A percentile compares a stretch with the other conserved stretches of the same genome.
These are phyloP conservation scores for Sphecodes monilicornis DNA, from an alignment of 2,888 invertebrate genomes.

Conservation along the genomic window DNA sequence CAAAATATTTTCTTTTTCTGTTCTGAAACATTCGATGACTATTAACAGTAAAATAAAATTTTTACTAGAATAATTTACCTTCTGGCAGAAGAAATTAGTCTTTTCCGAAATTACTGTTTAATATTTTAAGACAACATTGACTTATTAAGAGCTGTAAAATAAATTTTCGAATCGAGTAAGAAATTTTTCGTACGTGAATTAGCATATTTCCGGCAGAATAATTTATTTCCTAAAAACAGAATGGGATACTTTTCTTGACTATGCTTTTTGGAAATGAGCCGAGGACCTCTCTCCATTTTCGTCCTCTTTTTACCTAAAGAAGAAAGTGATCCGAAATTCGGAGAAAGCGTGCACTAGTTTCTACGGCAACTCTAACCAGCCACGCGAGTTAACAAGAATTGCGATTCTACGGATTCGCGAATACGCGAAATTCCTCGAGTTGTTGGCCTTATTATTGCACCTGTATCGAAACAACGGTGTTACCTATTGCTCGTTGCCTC, in stretches of 20 bases:
- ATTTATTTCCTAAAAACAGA: neutral
- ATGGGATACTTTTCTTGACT: neutral
- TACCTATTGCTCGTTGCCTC: neutral
- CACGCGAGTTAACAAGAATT: neutral
- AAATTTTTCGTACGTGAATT: neutral
- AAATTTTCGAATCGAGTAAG: too few species aligned
- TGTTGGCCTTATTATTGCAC: neutral
- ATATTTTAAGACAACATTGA: too few species aligned
- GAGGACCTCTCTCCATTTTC: constrained; percentile 6
- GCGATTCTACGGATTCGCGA: constrained; percentile 1
- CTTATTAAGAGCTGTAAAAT: too few species aligned
- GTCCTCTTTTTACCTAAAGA: constrained; percentile 27
- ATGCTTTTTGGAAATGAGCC: neutral
- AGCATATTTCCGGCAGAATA: neutral
- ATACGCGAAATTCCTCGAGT: too few species aligned
- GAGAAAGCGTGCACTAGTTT: constrained; percentile 64
- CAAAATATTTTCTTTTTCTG: too few species aligned
- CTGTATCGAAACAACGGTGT: neutral
- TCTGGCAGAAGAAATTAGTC: too few species aligned
- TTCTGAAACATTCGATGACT: too few species aligned
- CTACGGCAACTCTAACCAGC: constrained; percentile 12
- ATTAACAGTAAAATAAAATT: too few species aligned
- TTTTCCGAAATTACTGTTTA: too few species aligned
- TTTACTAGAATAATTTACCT: too few species aligned
- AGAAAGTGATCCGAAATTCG: constrained; percentile 62